Conservation (phyloP, 2,888 invertebrate species). For the Panzeria rudis region DNA sequence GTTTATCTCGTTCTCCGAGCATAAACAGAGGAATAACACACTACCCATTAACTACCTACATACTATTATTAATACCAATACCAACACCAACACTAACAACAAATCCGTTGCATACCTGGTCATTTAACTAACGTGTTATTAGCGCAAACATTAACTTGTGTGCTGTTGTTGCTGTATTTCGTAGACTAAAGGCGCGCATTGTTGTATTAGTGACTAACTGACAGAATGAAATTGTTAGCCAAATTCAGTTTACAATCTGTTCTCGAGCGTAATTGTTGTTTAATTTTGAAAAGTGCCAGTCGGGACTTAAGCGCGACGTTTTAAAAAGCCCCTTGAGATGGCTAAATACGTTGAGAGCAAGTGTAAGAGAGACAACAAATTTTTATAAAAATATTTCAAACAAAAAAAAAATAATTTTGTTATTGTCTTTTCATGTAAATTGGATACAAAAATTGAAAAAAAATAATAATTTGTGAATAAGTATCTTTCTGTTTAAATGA, state of each 20-base stretch:
- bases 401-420: constrained; percentile 42
- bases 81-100: constrained; percentile 5
- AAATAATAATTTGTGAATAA: constrained; percentile 16
- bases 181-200: constrained; percentile 31
- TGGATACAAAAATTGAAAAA: constrained; percentile 40
- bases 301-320: constrained; percentile 56
- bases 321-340: constrained; percentile 64
- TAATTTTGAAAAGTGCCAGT: constrained; percentile 36
- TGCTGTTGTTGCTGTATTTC: constrained; percentile 20
- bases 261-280: constrained; percentile 77
- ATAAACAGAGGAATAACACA: constrained; percentile 13
- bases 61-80: not conserved
- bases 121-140: constrained; percentile 52
- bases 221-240: constrained; percentile 60
- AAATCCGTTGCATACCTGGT: constrained; percentile 14
- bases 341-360: constrained; percentile 64
- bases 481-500: constrained; percentile 34
- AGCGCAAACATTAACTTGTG: constrained; percentile 32
- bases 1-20: constrained; percentile 50
- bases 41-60: constrained; percentile 1
- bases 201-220: constrained; percentile 52
- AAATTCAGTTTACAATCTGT: constrained; percentile 77
- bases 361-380: constrained; percentile 70
- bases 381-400: constrained; percentile 23
- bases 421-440: constrained; percentile 64